Conservation (phyloP, 2,797 vertebrate genomes). For the Poecile montanus region DNA sequence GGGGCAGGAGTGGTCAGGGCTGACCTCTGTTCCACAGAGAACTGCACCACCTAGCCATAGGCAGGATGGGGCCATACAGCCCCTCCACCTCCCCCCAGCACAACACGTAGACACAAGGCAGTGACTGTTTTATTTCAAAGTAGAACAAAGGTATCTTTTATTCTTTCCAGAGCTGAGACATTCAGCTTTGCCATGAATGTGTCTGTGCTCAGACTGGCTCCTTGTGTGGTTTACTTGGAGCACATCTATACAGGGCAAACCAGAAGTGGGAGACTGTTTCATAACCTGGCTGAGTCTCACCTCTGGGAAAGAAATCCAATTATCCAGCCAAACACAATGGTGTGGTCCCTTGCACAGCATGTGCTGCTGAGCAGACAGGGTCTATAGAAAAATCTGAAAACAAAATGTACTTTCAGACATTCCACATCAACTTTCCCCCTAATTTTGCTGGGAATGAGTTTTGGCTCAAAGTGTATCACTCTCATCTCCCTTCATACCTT, state of each 20-base stretch:
- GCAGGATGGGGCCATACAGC: background rate
- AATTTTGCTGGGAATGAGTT: background rate
- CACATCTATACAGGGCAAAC: background rate
- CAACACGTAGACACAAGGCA: background rate
- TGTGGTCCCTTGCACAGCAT: background rate
- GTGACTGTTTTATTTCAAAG: constrained; percentile 21
- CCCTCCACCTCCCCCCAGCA: background rate
- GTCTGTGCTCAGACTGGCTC: background rate
- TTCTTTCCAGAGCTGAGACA: background rate
- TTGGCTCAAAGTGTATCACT: constrained; percentile 26
- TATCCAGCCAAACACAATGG: background rate
- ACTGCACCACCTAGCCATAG: fast-evolving
- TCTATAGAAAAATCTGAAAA: background rate
- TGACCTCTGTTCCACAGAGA: background rate
- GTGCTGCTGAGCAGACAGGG: background rate
- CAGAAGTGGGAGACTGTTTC: background rate
- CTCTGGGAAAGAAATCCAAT: background rate
- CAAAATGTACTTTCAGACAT: background rate
- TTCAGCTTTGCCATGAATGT: background rate
- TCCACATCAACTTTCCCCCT: background rate
- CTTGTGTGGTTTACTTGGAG: background rate
- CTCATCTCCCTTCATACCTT: background rate
- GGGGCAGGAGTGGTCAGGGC: background rate
- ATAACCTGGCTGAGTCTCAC: background rate
- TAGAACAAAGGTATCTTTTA: constrained; percentile 58